Evolutionary conservation across 2,797 vertebrate species (phyloP).

Genomic region (Podargus strigoides): DNA sequence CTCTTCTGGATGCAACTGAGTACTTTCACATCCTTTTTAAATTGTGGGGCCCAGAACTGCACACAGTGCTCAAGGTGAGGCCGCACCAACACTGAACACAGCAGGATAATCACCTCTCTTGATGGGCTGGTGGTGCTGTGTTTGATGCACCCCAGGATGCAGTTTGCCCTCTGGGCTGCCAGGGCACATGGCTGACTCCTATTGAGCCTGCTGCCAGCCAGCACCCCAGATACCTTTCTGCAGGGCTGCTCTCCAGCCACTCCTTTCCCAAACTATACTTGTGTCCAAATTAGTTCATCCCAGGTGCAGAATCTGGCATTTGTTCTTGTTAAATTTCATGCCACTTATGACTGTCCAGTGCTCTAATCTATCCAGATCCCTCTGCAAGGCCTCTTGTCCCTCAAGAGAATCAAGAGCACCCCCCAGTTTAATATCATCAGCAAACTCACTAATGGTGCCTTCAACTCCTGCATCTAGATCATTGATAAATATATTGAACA

Average conservation of each 20-base stretch:
- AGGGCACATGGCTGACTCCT: not conserved
- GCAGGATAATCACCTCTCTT: not conserved
- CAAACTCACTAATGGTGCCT: not conserved
- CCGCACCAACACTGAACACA: not conserved
- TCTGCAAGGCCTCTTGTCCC: not conserved
- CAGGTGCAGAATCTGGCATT: not conserved
- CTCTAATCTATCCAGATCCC: not conserved
- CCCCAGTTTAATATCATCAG: not conserved
- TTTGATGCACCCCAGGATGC: not conserved
- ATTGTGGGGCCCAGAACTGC: no score
- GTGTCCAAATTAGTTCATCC: not conserved
- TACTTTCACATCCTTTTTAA: not conserved
- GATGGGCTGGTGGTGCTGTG: not conserved
- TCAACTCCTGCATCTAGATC: not conserved
- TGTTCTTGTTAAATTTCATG: not conserved
- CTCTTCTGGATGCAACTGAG: not conserved
- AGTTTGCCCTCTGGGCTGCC: not conserved
- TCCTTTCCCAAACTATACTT: not conserved
- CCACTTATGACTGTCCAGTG: not conserved
- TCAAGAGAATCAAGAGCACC: not conserved
- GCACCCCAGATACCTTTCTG: not conserved
- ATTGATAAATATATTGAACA: not conserved
- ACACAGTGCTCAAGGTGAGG: not conserved
- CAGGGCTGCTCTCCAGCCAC: not conserved
- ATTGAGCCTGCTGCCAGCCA: not conserved